Base-by-base conservation (phyloP, 2,888 invertebrate genomes). In the Calameuta pallipes region DNA sequence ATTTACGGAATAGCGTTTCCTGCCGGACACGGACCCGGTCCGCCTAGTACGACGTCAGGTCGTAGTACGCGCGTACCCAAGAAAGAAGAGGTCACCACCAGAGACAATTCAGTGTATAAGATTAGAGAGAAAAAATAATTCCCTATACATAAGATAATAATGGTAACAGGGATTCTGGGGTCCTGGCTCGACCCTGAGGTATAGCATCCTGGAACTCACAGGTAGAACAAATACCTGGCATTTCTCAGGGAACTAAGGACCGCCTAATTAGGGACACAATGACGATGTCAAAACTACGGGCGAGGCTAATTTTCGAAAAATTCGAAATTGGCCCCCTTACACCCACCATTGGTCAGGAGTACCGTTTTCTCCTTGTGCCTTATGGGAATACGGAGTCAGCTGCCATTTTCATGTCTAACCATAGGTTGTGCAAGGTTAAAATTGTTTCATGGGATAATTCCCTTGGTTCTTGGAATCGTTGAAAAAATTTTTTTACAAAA, bases 1-100 rank as follows among this genome's bases (percentile, higher is more conserved):
- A 89, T 89, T 89, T 89, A 87, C 87, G 89, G 88, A 89, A 89
- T 89, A 88, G 86, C 86, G 89, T 88, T 89, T 89, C 89, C 89
- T 87, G 88, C 81, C 77, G 71, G 36, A 74, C 33, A 56, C 56
- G 23, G 56, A 23, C 56, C 56, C 23, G 23, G 23, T 56, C 56
- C 56, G 23, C 23, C 56, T 56, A 56, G 56, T 56, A 1, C 56
- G 56, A 56, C 56, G 56, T 23, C 56, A 56, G 56, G 23, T 23
- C 23, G 23, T 23, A 23, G 56, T 56, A 56, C 56, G 56, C 9
- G 56, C 23, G 56, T 56, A 56, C 56, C 15, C 56, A 56, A 56
- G 56, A 56, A 56, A 56, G 9, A 56, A 56, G 56, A 56, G 23
- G 9, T 56, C 23, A 56, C 56, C 56, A 9, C 23, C 23, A 2